Base-by-base conservation (phyloP, 1,140 invertebrate species). In the Temnothorax nylanderi region DNA sequence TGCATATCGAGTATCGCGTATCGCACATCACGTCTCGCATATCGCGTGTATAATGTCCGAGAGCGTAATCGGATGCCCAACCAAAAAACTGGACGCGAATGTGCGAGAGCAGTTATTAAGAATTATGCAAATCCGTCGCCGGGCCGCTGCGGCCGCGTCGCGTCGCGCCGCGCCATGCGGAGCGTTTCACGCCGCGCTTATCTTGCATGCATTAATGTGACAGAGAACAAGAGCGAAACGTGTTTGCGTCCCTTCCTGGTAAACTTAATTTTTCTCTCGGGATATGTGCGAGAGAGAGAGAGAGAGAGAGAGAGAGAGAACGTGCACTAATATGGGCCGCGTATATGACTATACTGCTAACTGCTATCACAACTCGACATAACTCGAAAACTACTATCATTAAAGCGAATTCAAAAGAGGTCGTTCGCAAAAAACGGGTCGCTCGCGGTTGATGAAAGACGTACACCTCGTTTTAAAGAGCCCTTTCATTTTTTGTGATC, bases 381-480 rank as follows among this genome's bases (percentile, higher is more conserved):
- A 89, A 85, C 72, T 85, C 49, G 65, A 85, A 87, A 81, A 62
- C 71, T 62, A 85, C 51, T 58, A 44, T 85, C 51, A 41, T 78
- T 85, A 85, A 88, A 74, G 16, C 41, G 47, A 58, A 49, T 71
- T 49, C 41, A 84, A 84, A 74, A 74, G 65, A 82, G 54, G 67
- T 72, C 41, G 26, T 69, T 5, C 32, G 41, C 26, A 74, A 72
- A 74, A 82, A 58, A 60, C 11, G 11, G 18, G 26, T 49, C 32
- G 11, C 18, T 18, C 3, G 54, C 51, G 26, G 67, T 60, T 82
- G 21, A 81, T 58, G 47, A 81, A 81, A 81, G 65, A 44, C 21
- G 21, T 32, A 44, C 11, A 21, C 49, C 37, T 41, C n/a, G 21
- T 56, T 81, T 81, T 56, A 69, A 81, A 69, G 37, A 69, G n/a